Evolutionary conservation across 2,797 vertebrate species (phyloP).

Genomic region (Malurus splendens): DNA sequence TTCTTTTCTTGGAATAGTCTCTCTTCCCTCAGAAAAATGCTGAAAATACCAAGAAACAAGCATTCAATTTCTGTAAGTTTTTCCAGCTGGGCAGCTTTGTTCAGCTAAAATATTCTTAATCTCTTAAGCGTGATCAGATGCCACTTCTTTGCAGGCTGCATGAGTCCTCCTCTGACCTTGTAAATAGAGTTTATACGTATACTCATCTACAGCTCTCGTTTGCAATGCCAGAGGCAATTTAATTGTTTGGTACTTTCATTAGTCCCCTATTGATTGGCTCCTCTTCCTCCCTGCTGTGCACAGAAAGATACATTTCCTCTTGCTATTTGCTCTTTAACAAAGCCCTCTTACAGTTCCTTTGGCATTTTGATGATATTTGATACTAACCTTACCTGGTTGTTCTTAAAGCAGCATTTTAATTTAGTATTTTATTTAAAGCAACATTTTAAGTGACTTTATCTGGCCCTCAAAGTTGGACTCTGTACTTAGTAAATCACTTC

Average conservation of each 20-base stretch:
- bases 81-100: neutral
- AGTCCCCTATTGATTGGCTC: neutral
- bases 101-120: constrained; percentile 5
- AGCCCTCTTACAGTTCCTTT: neutral
- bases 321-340: constrained; percentile 3
- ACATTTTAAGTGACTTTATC: neutral
- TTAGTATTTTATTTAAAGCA: neutral
- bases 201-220: neutral
- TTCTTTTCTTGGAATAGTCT: neutral
- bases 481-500: neutral
- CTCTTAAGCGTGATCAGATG: neutral
- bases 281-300: neutral
- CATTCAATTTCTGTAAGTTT: neutral
- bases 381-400: neutral
- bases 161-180: constrained; percentile 46
- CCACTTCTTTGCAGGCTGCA: neutral
- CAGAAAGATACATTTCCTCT: constrained; percentile 17
- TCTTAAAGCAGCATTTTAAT: neutral
- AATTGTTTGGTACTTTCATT: constrained; percentile 53
- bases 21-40: neutral
- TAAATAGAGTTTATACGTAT: constrained; percentile 25
- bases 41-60: neutral
- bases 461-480: neutral
- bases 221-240: constrained; percentile 37
- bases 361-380: neutral